Evolutionary conservation across 1,140 invertebrate species (phyloP).

Genomic region (Physella acuta): DNA sequence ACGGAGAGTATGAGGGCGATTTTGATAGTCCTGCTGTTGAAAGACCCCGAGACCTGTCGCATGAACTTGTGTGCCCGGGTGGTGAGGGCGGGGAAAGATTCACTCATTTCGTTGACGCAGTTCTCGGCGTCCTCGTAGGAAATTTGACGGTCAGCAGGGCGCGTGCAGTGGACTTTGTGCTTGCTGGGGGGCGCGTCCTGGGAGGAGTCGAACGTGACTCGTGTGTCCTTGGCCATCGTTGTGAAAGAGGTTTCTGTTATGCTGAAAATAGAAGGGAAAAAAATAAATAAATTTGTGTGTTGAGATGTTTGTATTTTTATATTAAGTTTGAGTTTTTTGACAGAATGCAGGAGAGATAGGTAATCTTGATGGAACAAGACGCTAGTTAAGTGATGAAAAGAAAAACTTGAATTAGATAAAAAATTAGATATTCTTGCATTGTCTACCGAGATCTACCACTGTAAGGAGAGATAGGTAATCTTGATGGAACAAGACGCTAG

Average conservation of each 20-base stretch:
- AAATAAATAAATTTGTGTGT: too few species aligned
- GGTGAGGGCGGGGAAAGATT: slow-evolving; percentile 18
- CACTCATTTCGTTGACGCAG: slow-evolving; percentile 24
- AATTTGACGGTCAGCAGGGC: slow-evolving; percentile 16
- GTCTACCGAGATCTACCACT: too few species aligned
- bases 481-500: too few species aligned
- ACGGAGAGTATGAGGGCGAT: slow-evolving; percentile 14
- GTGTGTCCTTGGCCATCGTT: slow-evolving; percentile 23
- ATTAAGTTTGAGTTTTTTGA: too few species aligned
- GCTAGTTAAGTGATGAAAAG: too few species aligned
- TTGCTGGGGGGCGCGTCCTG: neutral
- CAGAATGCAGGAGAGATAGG: too few species aligned
- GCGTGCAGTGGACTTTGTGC: neutral
- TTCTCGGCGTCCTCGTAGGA: slow-evolving; percentile 23
- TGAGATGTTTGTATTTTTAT: too few species aligned
- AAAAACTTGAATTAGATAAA: too few species aligned
- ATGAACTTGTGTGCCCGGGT: slow-evolving; percentile 13
- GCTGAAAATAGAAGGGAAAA: neutral
- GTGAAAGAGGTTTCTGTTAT: slow-evolving; percentile 17
- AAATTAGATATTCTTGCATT: too few species aligned
- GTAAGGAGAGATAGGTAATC: too few species aligned
- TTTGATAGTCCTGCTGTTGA: slow-evolving; percentile 23
- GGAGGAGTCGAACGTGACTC: slow-evolving; percentile 12
- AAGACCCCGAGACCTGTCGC: slow-evolving; percentile 18
- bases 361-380: too few species aligned